Evolutionary conservation across 1,140 invertebrate genomes (phyloP).

Genomic region (Drosophila chauvacae): DNA sequence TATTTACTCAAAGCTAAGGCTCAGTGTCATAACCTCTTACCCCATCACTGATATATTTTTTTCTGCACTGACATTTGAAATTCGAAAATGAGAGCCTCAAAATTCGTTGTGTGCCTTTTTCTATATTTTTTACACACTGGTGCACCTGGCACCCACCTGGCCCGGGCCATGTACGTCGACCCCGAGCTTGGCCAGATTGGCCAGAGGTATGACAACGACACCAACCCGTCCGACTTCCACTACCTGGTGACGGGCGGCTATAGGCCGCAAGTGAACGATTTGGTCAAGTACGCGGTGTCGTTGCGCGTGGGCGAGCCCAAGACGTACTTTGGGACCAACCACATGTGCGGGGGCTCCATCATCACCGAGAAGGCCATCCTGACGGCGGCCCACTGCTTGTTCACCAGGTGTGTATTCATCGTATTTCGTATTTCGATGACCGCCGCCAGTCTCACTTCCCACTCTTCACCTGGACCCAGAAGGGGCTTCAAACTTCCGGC

Average conservation of each 20-base stretch:
- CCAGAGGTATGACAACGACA: neutral
- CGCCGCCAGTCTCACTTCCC: neutral
- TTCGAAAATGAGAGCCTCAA: conserved; percentile 43
- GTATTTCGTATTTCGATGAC: too few relatives aligned
- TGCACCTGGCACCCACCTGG: too few relatives aligned
- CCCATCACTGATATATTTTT: too few relatives aligned
- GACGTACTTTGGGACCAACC: conserved; percentile 52
- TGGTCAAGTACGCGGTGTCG: conserved; percentile 51
- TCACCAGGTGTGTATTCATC: conserved; percentile 13
- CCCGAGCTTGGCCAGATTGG: neutral
- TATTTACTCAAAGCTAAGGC: too few relatives aligned
- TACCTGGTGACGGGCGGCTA: conserved; percentile 66
- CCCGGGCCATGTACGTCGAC: too few relatives aligned
- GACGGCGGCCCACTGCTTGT: conserved; percentile 69
- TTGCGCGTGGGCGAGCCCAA: neutral
- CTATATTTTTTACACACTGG: neutral
- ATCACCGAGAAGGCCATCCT: conserved; percentile 39
- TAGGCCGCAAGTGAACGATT: conserved; percentile 24
- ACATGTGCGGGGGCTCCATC: conserved; percentile 63
- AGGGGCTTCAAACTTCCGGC: neutral
- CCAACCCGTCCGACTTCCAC: conserved; percentile 35
- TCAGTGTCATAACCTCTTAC: too few relatives aligned
- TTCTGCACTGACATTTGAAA: neutral
- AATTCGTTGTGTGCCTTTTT: conserved; percentile 47
- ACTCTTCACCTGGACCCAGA: neutral